Evolutionary conservation across 2,888 invertebrate genomes (phyloP).

Genomic region (Meta bourneti): DNA sequence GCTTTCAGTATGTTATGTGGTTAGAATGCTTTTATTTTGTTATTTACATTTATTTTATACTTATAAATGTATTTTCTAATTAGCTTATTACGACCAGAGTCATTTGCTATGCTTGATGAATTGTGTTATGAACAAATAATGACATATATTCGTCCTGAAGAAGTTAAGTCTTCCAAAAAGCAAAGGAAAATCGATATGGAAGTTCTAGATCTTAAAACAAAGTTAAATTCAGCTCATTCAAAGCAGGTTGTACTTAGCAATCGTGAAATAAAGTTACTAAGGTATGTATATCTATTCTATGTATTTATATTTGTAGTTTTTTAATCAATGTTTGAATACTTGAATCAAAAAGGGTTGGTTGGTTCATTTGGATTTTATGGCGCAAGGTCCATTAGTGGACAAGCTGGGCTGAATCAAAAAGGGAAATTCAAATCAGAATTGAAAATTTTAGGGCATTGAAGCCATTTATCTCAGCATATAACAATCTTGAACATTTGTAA

Average conservation of each 20-base stretch:
- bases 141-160: slow-evolving; percentile 91
- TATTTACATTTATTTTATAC: too few relatives aligned
- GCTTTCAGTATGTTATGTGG: too few relatives aligned
- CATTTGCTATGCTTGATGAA: slow-evolving; percentile 87
- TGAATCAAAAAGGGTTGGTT: not conserved
- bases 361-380: too few relatives aligned
- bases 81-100: slow-evolving; percentile 87
- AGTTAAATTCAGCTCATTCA: slow-evolving; percentile 86
- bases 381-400: too few relatives aligned
- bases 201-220: slow-evolving; percentile 90
- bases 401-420: not conserved
- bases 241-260: slow-evolving; percentile 93
- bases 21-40: too few relatives aligned
- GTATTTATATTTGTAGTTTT: not conserved
- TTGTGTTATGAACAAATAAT: slow-evolving; percentile 92
- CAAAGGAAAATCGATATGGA: slow-evolving; percentile 95
- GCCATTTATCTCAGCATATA: not conserved
- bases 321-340: not conserved
- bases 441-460: not conserved
- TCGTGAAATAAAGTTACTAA: slow-evolving; percentile 91
- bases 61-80: slow-evolving; percentile 79
- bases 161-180: slow-evolving; percentile 92
- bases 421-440: not conserved
- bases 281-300: slow-evolving; percentile 81
- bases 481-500: too few relatives aligned